Percentiles rank a stretch among this genome's conserved stretches.
phyloP scores from a whole-genome alignment of 92 coral and sea anemone genomes.

The Chrysogorgia sp. region DNA sequence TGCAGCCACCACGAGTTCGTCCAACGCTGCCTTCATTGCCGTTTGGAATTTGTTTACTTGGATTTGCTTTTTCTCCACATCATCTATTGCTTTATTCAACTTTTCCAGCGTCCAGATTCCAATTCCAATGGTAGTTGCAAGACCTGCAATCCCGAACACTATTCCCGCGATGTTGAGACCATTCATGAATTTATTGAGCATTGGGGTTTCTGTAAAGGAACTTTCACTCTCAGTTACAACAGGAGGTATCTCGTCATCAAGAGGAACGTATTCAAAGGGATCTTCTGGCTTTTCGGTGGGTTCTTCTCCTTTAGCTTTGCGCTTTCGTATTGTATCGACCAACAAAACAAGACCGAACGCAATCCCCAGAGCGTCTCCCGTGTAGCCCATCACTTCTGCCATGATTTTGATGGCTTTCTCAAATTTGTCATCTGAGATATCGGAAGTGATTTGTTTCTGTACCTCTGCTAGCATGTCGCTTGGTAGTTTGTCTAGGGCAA shows the following conservation, averaged over 20 bases:
- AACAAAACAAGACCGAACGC: conserved; percentile 1
- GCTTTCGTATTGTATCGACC: conserved; percentile 27
- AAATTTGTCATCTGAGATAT: conserved; percentile 26
- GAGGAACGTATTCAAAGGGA: conserved; percentile 51
- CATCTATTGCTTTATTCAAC: conserved; percentile 52
- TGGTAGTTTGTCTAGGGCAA: conserved; percentile 55
- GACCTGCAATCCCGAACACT: conserved; percentile 66
- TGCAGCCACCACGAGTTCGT: conserved; percentile 45
- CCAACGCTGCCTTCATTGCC: conserved; percentile 46
- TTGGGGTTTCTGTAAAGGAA: conserved; percentile 40
- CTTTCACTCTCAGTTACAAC: conserved; percentile 19
- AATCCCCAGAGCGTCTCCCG: not conserved
- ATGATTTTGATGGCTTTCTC: conserved; percentile 45
- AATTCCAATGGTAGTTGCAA: conserved; percentile 61
- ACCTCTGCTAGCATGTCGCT: conserved; percentile 55
- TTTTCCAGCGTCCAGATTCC: conserved; percentile 61
- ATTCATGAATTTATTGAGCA: conserved; percentile 19
- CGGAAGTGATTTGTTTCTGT: conserved; percentile 32
- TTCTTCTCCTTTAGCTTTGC: conserved; percentile 41
- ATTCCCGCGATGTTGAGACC: conserved; percentile 62
- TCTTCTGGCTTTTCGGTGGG: conserved; percentile 23
- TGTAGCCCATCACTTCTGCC: conserved; percentile 37
- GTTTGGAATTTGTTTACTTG: conserved; percentile 45
- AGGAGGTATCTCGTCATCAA: conserved; percentile 25
- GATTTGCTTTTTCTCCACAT: conserved; percentile 58